Base-by-base conservation (phyloP, 2,888 invertebrate species). In the Rhyacophila evoluta region DNA sequence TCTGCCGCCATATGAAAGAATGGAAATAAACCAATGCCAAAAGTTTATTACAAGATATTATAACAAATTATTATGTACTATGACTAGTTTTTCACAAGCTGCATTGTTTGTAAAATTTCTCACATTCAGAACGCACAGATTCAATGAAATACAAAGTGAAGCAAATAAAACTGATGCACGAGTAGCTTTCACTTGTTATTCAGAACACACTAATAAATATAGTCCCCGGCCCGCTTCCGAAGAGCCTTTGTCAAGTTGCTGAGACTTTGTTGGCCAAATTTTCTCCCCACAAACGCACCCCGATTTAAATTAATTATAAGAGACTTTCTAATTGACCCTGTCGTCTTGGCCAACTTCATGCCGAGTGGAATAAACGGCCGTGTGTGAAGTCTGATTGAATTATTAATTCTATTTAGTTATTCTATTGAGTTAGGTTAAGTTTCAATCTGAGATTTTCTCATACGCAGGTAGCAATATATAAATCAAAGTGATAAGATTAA, bases 181-280 rank as follows among this genome's bases (percentile, higher is more conserved):
- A 19, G 55, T 19, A 19, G 55, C 55, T 55, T 55, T 55, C 55
- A 55, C 25, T 55, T 55, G 55, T 55, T 55, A 55, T 55, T 55
- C 55, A 55, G 55, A 55, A 55, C 55, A 55, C 55, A 55, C 55
- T 55, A 55, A 55, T 55, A 55, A 55, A 55, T 55, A 55, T 55
- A 55, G 55, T 19, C 15, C 25, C 25, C 10, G 39, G 15, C 55
- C 25, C 19, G 55, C 15, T 6, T 55, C 19, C 55, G 15, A n/a
- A 55, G 25, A 19, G 55, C 19, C 55, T 19, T 55, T 55, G 55
- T 55, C 55, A 55, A 55, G 55, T 55, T 55, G 19, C 55, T 19
- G 55, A 55, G 55, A 55, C 55, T 55, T 55, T 55, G 55, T 55
- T 55, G 55, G 55, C 15, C 55, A 55, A 55, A 55, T 55, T 55